Conservation (phyloP, 2,888 invertebrate genomes). For the Hedychridium roseum region DNA sequence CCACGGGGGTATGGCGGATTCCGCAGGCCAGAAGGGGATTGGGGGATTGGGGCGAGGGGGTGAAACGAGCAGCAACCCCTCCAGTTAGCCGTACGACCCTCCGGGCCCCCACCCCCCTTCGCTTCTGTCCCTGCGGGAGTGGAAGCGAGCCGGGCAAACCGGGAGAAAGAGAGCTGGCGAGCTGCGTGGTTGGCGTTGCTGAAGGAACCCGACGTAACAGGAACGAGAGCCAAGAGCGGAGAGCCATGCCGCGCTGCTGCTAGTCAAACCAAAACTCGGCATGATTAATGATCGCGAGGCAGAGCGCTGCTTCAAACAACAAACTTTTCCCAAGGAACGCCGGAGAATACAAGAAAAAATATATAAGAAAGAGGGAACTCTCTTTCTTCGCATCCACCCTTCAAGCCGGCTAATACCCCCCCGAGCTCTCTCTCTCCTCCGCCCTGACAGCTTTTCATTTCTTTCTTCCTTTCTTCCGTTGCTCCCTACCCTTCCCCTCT, state of each 20-base stretch:
- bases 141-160: no score
- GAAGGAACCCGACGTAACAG: conserved; percentile 39
- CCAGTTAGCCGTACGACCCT: no score
- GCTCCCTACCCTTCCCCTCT: conserved; percentile 23
- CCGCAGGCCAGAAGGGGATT: conserved; percentile 24
- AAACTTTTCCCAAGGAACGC: conserved; percentile 71
- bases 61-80: conserved; percentile 27
- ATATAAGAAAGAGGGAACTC: conserved; percentile 62
- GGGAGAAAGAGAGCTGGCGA: no score
- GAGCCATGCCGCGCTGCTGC: conserved; percentile 54
- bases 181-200: no score
- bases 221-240: conserved; percentile 27
- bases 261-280: conserved; percentile 66
- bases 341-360: conserved; percentile 60
- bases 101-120: no score
- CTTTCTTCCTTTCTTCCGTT: conserved; percentile 45
- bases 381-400: conserved; percentile 55
- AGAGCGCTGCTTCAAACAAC: conserved; percentile 69
- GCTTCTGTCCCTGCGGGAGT: no score
- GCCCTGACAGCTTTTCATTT: conserved; percentile 53
- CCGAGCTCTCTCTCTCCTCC: conserved; percentile 41
- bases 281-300: conserved; percentile 69
- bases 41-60: conserved; percentile 31
- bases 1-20: conserved; percentile 5
- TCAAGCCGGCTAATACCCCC: conserved; percentile 47